Evolutionary conservation across 2,797 vertebrate genomes (phyloP).

Genomic region (Neoniphon sammara): DNA sequence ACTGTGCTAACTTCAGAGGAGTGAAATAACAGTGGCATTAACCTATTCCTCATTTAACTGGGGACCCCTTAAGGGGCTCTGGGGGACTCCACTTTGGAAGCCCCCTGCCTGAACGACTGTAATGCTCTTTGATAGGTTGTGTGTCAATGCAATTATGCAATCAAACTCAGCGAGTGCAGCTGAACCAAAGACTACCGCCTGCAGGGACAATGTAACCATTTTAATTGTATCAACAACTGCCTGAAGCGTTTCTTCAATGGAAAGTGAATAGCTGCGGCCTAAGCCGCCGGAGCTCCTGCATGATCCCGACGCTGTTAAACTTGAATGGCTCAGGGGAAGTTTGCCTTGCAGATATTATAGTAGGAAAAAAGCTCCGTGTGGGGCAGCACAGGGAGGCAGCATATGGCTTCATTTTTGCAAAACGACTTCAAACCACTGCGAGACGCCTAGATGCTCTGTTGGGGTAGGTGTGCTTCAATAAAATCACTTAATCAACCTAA

Average conservation of each 20-base stretch:
- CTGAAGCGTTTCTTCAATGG: conserved; percentile 49
- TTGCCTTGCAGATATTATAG: conserved; percentile 36
- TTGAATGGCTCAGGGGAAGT: conserved; percentile 62
- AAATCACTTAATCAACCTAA: conserved; percentile 35
- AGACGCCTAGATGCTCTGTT: neutral
- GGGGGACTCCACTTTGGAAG: no score
- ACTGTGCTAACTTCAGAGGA: no score
- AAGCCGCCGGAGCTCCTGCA: conserved; percentile 35
- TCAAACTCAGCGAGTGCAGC: conserved; percentile 23
- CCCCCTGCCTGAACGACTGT: neutral
- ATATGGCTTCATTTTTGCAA: neutral
- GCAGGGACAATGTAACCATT: conserved; percentile 40
- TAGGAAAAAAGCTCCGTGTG: conserved; percentile 5
- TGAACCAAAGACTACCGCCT: conserved; percentile 10
- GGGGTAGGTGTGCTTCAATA: neutral
- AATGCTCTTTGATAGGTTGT: neutral
- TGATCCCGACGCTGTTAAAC: conserved; percentile 34
- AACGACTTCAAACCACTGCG: conserved; percentile 9
- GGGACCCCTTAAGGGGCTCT: no score
- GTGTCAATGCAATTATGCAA: conserved; percentile 21
- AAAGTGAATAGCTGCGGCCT: conserved; percentile 57
- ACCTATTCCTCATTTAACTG: no score
- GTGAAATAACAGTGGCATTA: no score
- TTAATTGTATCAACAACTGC: conserved; percentile 37
- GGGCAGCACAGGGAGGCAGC: conserved; percentile 13